Percentiles rank a stretch among this genome's conserved stretches.
Conservation (phyloP, 2,797 vertebrate species). For the Gouania willdenowi region DNA sequence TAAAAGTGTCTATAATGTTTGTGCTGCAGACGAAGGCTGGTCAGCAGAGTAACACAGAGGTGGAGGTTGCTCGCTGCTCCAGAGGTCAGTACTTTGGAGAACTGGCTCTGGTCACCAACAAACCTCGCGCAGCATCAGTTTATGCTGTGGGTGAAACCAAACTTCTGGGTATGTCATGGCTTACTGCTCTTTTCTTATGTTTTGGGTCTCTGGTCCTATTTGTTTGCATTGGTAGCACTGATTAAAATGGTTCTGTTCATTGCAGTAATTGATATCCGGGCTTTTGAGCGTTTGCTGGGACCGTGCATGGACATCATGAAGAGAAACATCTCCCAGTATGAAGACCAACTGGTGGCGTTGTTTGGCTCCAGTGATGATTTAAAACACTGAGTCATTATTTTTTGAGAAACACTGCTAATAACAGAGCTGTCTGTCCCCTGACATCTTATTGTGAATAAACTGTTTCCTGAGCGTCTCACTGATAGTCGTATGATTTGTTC, state of each 20-base stretch:
- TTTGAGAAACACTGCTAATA: slow-evolving; percentile 84
- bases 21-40: slow-evolving; percentile 60
- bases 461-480: too few species aligned
- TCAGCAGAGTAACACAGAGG: slow-evolving; percentile 81
- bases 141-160: slow-evolving; percentile 89
- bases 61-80: slow-evolving; percentile 86
- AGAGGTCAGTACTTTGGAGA: slow-evolving; percentile 94
- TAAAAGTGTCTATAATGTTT: too few species aligned
- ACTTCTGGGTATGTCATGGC: slow-evolving; percentile 83
- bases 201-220: too few species aligned
- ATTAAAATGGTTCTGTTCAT: neutral
- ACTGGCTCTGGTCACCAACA: slow-evolving; percentile 93
- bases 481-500: too few species aligned
- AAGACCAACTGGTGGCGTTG: slow-evolving; percentile 90
- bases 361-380: slow-evolving; percentile 89
- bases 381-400: slow-evolving; percentile 70
- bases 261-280: slow-evolving; percentile 92
- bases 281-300: slow-evolving; percentile 92
- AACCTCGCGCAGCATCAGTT: slow-evolving; percentile 91
- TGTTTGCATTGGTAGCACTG: too few species aligned
- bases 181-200: neutral
- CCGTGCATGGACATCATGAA: slow-evolving; percentile 98
- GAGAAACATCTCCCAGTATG: slow-evolving; percentile 92
- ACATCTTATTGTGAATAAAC: too few species aligned
- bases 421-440: too few species aligned